These are phyloP conservation scores for Ophraella communa DNA, from an alignment of 2,888 invertebrate species.

Conservation along the genomic window DNA sequence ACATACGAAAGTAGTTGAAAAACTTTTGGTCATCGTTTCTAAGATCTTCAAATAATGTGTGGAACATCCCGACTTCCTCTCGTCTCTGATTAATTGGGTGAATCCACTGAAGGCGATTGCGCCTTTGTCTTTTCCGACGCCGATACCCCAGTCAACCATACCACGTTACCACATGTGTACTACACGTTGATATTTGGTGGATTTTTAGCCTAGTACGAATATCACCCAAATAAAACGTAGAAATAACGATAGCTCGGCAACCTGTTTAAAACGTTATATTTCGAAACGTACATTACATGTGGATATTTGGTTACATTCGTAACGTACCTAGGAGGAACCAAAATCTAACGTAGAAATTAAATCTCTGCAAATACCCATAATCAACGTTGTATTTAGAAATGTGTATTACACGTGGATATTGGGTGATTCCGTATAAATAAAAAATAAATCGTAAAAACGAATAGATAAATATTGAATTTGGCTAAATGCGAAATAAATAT, in stretches of 20 bases:
- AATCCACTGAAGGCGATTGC: too few relatives aligned
- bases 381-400: background rate
- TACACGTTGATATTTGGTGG: too few relatives aligned
- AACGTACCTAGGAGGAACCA: background rate
- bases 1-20: background rate
- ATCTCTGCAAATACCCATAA: background rate
- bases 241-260: background rate
- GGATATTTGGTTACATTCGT: background rate
- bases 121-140: too few relatives aligned
- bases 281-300: background rate
- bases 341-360: background rate
- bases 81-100: too few relatives aligned
- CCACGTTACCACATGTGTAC: background rate
- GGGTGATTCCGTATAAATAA: background rate
- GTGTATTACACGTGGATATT: background rate
- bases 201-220: too few relatives aligned
- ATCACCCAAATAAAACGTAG: background rate
- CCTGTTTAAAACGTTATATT: background rate
- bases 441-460: background rate
- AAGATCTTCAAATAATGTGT: too few relatives aligned
- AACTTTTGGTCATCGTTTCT: too few relatives aligned
- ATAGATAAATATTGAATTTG: too few relatives aligned
- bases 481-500: too few relatives aligned
- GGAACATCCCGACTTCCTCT: too few relatives aligned
- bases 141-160: background rate